Percentiles rank a stretch among this genome's conserved stretches.
phyloP scores from a whole-genome alignment of 2,797 vertebrate genomes.

The Pristis pectinata region DNA sequence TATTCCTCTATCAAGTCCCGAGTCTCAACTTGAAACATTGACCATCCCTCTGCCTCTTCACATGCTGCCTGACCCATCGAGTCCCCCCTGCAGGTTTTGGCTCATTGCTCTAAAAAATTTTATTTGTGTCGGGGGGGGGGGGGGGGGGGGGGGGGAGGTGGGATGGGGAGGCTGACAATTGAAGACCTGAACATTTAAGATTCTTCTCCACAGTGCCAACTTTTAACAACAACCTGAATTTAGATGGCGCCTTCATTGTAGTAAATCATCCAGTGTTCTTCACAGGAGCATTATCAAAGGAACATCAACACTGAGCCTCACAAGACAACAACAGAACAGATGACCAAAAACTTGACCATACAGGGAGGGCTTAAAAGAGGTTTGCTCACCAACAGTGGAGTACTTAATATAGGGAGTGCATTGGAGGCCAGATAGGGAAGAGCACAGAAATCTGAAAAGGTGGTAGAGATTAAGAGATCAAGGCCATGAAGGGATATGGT shows the following conservation, averaged over 20 bases:
- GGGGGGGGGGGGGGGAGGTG: no score
- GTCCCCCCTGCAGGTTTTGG: no score
- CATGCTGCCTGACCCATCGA: no score
- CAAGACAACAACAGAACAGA: not conserved
- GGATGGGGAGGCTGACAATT: not conserved
- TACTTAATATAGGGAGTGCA: not conserved
- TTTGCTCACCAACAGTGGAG: not conserved
- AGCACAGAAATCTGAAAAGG: no score
- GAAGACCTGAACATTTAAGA: not conserved
- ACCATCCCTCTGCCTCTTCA: no score
- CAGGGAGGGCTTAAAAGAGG: not conserved
- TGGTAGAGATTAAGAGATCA: no score
- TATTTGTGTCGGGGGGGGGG: no score
- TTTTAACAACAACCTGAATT: not conserved
- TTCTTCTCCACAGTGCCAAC: not conserved
- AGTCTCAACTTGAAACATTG: no score
- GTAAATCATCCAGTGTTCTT: not conserved
- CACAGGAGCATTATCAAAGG: not conserved
- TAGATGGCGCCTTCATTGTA: not conserved
- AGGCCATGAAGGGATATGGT: not conserved
- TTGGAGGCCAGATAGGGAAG: not conserved
- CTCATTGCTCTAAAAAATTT: no score
- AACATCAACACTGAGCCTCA: not conserved
- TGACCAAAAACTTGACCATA: not conserved
- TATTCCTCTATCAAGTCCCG: no score